Base-by-base conservation (phyloP, 30 jellyfish, hydroid and myxozoan species). In the Sanderia malayensis region DNA sequence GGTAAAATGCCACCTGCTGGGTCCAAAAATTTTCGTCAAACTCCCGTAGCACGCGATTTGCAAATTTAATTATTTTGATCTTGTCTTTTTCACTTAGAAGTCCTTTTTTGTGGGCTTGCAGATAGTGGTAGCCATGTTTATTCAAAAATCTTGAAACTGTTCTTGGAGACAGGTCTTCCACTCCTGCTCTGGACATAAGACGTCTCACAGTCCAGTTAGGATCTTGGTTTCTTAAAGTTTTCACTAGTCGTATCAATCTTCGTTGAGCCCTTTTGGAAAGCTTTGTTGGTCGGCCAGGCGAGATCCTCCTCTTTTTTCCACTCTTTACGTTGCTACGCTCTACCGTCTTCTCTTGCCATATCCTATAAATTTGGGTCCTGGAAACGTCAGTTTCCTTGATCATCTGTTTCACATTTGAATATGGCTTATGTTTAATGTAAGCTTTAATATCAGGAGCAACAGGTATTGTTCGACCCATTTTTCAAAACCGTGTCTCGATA, bases 81-180 rank as follows among this genome's bases (percentile, higher is more conserved):
- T 74, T 32, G 70, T 74, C 86, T 32, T 70, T 45, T 7, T 70
- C 47, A 34, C 64, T 74, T n/a, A 74, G 67, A 17, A 74, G 86
- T 9, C 79, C 86, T 41, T 74, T 74, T 31, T 74, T 74, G 37
- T 78, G 46, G 13, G 86, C 70, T 44, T 74, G 86, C 29, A 55
- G 44, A 65, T 57, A 74, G 49, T 45, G 23, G 78, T 74, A 74
- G 66, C 86, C 86, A 33, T 61, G 32, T 31, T 55, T 58, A n/a
- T 26, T 60, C 63, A 74, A 73, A 15, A 34, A 44, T 4, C 86
- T 31, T 41, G 68, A 41, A 45, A 74, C 66, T 1, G 68, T 74
- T 13, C 86, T 22, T 34, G 15, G 69, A 19, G 33, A 24, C 2
- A 58, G 59, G 30, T 52, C 61, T 26, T 24, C 28, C 67, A 61